Evolutionary conservation across 2,797 vertebrate genomes (phyloP).

Genomic region (Sebastolobus altivelis): DNA sequence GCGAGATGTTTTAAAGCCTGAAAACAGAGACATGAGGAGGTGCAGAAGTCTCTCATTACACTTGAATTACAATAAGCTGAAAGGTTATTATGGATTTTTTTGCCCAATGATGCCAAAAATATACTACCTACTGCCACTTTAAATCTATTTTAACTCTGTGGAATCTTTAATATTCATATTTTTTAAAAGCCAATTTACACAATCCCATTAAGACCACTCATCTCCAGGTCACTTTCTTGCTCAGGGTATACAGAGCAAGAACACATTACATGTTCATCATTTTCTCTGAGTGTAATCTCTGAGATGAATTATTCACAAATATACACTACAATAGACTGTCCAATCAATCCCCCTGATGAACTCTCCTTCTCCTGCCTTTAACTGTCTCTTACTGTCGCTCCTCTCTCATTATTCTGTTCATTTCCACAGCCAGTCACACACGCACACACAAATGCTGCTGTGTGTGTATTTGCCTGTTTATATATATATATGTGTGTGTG

Average conservation of each 20-base stretch:
- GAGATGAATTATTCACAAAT: slow-evolving; percentile 69
- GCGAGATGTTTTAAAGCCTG: too few relatives aligned
- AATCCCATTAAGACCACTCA: slow-evolving; percentile 13
- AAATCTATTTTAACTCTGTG: background rate
- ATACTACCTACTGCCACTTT: too few relatives aligned
- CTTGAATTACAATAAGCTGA: too few relatives aligned
- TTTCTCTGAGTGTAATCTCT: slow-evolving; percentile 48
- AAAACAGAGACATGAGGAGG: too few relatives aligned
- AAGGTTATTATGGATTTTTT: too few relatives aligned
- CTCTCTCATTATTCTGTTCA: slow-evolving; percentile 79
- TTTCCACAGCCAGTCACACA: slow-evolving; percentile 62
- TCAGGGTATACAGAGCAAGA: background rate
- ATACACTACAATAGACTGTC: slow-evolving; percentile 62
- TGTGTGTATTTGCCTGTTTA: slow-evolving; percentile 43
- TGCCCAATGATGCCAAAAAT: too few relatives aligned
- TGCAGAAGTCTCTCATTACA: too few relatives aligned
- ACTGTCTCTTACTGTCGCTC: slow-evolving; percentile 62
- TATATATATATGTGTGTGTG: background rate
- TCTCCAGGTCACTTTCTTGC: slow-evolving; percentile 49
- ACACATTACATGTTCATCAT: slow-evolving; percentile 40
- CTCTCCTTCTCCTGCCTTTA: slow-evolving; percentile 60
- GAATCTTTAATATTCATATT: slow-evolving; percentile 22
- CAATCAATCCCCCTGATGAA: slow-evolving; percentile 71
- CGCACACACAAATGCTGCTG: slow-evolving; percentile 20
- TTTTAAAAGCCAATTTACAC: slow-evolving; percentile 22